phyloP scores from a whole-genome alignment of 1,140 invertebrate genomes.

The Lasaia peninsularis region DNA sequence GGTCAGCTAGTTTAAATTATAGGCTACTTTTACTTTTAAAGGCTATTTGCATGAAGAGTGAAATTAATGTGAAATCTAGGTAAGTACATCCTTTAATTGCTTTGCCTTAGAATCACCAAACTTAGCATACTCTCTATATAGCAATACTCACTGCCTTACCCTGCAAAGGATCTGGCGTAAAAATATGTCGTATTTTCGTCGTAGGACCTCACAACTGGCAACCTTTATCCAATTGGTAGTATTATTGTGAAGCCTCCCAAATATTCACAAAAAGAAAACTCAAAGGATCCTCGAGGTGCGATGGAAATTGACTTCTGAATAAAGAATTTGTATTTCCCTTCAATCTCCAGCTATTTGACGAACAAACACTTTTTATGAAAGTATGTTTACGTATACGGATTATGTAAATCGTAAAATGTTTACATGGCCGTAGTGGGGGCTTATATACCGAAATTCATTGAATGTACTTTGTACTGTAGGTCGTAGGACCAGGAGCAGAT shows the following conservation, averaged over 20 bases:
- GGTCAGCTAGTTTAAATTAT: no score
- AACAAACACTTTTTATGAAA: constrained; percentile 5
- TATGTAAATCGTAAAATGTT: constrained; percentile 7
- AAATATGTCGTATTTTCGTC: no score
- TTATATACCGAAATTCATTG: not conserved
- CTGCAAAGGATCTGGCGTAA: not conserved
- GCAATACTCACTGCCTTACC: no score
- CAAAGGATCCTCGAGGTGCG: not conserved
- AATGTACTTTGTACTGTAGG: not conserved
- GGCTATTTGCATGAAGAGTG: no score
- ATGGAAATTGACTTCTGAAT: constrained; percentile 6
- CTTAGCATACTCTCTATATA: no score
- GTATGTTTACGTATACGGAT: constrained; percentile 3
- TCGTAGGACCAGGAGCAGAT: not conserved
- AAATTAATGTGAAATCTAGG: no score
- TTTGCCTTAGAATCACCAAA: no score
- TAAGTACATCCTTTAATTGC: no score
- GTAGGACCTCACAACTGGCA: not conserved
- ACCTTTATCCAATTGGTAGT: not conserved
- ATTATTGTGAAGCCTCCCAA: not conserved
- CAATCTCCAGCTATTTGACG: constrained; percentile 4
- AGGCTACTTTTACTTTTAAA: no score
- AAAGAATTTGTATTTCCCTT: constrained; percentile 4
- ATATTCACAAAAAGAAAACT: not conserved
- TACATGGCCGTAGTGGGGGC: not conserved